A percentile compares a stretch with the other conserved stretches of the same genome.
Evolutionary conservation across 2,888 invertebrate genomes (phyloP).

Genomic region (Aphidius colemani): DNA sequence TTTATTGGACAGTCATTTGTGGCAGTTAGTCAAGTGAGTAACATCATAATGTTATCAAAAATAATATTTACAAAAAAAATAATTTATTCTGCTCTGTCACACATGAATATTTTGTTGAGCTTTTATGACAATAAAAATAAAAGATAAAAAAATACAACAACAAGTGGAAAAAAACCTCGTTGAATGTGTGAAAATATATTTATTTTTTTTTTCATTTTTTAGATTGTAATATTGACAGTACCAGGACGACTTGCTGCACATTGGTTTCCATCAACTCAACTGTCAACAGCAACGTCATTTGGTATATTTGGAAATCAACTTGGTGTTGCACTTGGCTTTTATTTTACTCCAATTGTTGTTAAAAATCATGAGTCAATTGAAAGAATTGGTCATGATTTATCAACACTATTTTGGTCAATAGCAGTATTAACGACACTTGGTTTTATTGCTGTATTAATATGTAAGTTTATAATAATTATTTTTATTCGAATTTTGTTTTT

Average conservation of each 20-base stretch:
- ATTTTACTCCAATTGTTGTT: slow-evolving; percentile 68
- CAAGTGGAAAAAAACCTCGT: not conserved
- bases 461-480: slow-evolving; percentile 42
- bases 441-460: slow-evolving; percentile 64
- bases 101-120: too few species aligned
- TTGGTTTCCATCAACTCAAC: slow-evolving; percentile 70
- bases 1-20: slow-evolving; percentile 68
- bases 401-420: slow-evolving; percentile 45
- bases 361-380: slow-evolving; percentile 59
- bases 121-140: too few species aligned
- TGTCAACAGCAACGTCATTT: slow-evolving; percentile 71
- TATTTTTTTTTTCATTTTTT: slow-evolving; percentile 44
- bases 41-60: too few species aligned
- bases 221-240: slow-evolving; percentile 70
- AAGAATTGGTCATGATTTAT: slow-evolving; percentile 59
- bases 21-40: slow-evolving; percentile 46
- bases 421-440: slow-evolving; percentile 63
- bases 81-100: too few species aligned
- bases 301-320: slow-evolving; percentile 77
- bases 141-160: slow-evolving; percentile 19
- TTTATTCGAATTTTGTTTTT: not conserved
- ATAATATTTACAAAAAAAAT: too few species aligned
- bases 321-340: slow-evolving; percentile 73
- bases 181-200: not conserved
- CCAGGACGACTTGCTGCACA: slow-evolving; percentile 72